Percentiles rank a stretch among this genome's conserved stretches.
These are phyloP conservation scores for Smutsia temminckii DNA, from an alignment of 2,797 vertebrate genomes.

Conservation along the genomic window DNA sequence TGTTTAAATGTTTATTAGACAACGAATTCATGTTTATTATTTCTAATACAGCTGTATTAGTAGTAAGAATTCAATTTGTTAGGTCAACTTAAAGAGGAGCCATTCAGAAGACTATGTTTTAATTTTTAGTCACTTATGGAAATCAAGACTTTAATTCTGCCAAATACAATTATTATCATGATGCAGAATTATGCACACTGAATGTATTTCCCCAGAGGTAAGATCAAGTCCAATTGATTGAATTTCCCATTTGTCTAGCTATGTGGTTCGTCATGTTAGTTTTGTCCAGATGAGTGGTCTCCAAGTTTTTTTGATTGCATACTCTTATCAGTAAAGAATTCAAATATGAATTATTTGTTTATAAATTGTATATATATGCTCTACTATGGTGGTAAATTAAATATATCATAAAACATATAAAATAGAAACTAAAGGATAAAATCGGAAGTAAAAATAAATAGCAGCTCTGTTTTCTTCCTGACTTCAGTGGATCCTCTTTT, in stretches of 20 bases:
- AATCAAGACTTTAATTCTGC: constrained; percentile 22
- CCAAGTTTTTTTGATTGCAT: neutral
- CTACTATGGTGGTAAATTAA: neutral
- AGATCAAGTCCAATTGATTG: neutral
- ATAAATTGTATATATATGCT: neutral
- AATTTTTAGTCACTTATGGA: constrained; percentile 16
- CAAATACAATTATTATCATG: neutral
- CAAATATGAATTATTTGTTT: neutral
- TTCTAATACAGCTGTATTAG: neutral
- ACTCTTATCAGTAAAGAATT: neutral
- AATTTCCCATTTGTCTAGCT: neutral
- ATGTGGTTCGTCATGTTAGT: neutral
- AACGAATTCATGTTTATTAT: neutral
- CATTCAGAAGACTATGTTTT: neutral
- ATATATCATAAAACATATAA: neutral
- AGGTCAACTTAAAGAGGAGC: neutral
- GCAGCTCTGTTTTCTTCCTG: neutral
- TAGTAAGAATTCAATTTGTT: neutral
- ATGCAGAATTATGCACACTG: neutral
- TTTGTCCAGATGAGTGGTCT: neutral
- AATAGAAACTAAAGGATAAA: neutral
- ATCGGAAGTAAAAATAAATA: neutral
- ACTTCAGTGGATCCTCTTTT: neutral
- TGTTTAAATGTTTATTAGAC: constrained; percentile 7
- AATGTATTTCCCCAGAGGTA: neutral